Base-by-base conservation (phyloP, 2,888 invertebrate species). In the Drepanosiphum platanoidis region DNA sequence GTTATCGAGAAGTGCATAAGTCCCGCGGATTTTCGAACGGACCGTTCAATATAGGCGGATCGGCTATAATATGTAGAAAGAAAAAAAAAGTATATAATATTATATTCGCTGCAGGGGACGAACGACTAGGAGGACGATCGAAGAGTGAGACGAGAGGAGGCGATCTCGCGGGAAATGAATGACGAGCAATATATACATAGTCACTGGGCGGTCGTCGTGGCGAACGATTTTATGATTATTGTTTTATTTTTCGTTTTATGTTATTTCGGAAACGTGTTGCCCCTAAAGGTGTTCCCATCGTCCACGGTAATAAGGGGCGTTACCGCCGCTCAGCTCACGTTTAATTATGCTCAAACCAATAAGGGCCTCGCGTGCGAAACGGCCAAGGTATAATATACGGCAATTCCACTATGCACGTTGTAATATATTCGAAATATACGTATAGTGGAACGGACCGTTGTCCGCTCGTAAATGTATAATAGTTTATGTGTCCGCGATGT, bases 251-350 rank as follows among this genome's bases (percentile, higher is more conserved):
- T 78, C 13, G 22, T 66, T 80, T 61, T 61, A 42, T 61, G 18
- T 22, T 42, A n/a, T 66, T 66, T 61, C 36, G 30, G 81, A 82
- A 71, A 82, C 72, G 72, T 82, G 70, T 81, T 68, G 71, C 36
- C 81, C 71, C 81, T 72, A 80, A 80, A 58, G 71, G 81, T 72
- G 39, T 71, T 72, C 22, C 27, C 32, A 11, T 58, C 52, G 58
- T 80, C 11, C 34, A 34, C 71, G 52, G n/a, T n/a, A 82, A 22
- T 22, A 72, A 18, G 58, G 32, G 81, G 81, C 81, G 81, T 71
- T 58, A 15, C 39, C 30, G n/a, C 13, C 27, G 11, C 5, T n/a
- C 4, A 18, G n/a, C 36, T 11, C 27, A 30, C 22, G 58, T 72
- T 82, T 61, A 72, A 71, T 72, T 72, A 82, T 72, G 36, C 70